Evolutionary conservation across 2,113 vertebrate species (phyloP).

Genomic region (Danionella cerebrum): DNA sequence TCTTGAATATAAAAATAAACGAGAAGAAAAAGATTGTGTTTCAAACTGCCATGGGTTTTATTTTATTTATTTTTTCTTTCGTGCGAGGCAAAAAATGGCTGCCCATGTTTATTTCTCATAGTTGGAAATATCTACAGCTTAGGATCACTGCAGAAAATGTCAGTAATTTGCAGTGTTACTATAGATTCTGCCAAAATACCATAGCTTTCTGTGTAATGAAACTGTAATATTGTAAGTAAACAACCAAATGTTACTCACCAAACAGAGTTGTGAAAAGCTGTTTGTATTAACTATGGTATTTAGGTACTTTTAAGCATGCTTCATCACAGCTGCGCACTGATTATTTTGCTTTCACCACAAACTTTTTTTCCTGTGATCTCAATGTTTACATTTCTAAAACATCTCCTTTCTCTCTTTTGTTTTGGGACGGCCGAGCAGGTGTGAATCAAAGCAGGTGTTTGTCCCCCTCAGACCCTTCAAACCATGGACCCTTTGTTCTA

Average conservation of each 20-base stretch:
- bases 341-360: not conserved
- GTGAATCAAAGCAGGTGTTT: conserved; percentile 26
- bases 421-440: conserved; percentile 16
- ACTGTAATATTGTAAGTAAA: no score
- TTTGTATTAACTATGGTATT: not conserved
- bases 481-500: not conserved
- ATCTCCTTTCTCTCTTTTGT: not conserved
- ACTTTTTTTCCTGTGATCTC: not conserved
- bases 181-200: not conserved
- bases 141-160: not conserved
- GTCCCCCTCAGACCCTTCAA: not conserved
- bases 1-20: no score
- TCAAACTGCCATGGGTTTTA: conserved; percentile 35
- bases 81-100: conserved; percentile 8
- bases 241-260: no score
- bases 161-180: no score
- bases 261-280: not conserved
- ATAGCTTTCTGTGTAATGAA: no score
- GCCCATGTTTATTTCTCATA: not conserved
- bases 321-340: conserved; percentile 2
- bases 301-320: conserved; percentile 12
- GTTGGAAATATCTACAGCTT: not conserved
- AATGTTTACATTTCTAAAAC: not conserved
- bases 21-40: not conserved
- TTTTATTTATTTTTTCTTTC: conserved; percentile 22